Conservation (phyloP, 2,113 vertebrate genomes). For the Manacus vitellinus region DNA sequence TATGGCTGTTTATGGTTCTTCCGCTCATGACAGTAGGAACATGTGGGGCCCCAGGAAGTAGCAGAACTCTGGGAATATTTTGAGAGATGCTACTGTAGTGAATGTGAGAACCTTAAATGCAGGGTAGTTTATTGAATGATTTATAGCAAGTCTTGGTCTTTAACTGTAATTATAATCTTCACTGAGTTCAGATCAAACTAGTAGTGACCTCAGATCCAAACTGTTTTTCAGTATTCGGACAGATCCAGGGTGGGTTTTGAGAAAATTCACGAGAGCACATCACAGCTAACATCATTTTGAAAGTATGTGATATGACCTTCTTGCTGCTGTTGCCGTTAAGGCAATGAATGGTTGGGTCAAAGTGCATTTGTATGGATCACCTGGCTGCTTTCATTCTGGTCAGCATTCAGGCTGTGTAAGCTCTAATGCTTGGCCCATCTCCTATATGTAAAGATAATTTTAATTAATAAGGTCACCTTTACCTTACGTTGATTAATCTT, state of each 20-base stretch:
- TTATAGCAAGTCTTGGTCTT: not conserved
- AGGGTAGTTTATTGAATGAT: not conserved
- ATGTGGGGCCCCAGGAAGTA: not conserved
- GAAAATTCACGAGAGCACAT: not conserved
- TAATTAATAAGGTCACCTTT: not conserved
- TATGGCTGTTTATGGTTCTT: not conserved
- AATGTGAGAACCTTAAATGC: not conserved
- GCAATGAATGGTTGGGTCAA: not conserved
- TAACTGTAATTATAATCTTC: not conserved
- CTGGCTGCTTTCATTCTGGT: not conserved
- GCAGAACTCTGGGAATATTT: not conserved
- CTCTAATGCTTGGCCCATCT: not conserved
- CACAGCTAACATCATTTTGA: not conserved
- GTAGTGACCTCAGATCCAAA: not conserved
- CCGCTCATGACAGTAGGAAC: not conserved
- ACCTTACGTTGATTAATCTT: not conserved
- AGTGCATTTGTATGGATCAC: not conserved
- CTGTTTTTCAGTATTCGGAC: not conserved
- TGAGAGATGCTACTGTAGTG: not conserved
- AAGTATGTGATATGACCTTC: not conserved
- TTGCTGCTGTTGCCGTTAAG: not conserved
- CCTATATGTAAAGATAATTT: not conserved
- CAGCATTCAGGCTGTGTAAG: not conserved
- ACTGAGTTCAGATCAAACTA: not conserved
- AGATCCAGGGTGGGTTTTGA: not conserved